Percentiles rank a stretch among this genome's conserved stretches.
phyloP scores from a whole-genome alignment of 2,888 invertebrate genomes.

The Xylophagus ater region DNA sequence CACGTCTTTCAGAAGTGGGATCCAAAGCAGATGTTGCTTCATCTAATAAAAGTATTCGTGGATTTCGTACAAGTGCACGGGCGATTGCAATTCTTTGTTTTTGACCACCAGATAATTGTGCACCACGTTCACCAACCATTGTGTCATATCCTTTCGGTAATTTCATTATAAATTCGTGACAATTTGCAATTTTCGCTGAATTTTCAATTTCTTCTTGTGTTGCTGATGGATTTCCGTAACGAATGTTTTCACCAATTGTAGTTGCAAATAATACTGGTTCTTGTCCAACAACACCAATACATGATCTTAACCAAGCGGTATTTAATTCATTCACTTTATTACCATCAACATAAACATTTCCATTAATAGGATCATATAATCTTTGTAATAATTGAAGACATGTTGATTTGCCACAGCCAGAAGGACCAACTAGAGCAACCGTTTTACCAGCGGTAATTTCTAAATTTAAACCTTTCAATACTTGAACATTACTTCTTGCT shows the following conservation, averaged over 20 bases:
- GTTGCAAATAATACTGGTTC: conserved; percentile 77
- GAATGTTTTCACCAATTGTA: conserved; percentile 52
- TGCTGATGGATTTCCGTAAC: conserved; percentile 61
- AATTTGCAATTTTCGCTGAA: conserved; percentile 60
- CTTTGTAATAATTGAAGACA: conserved; percentile 63
- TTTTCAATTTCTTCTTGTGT: conserved; percentile 54
- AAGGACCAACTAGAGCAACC: conserved; percentile 60
- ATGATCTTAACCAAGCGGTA: conserved; percentile 57
- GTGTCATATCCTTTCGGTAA: conserved; percentile 67
- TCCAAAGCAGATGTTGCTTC: conserved; percentile 79
- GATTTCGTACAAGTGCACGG: conserved; percentile 61
- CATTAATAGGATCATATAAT: conserved; percentile 54
- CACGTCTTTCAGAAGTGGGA: conserved; percentile 63
- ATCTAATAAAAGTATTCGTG: conserved; percentile 61
- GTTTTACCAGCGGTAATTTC: conserved; percentile 53
- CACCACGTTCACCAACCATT: conserved; percentile 63
- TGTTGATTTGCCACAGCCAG: conserved; percentile 76
- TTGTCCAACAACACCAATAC: conserved; percentile 77
- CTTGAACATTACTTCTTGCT: conserved; percentile 56
- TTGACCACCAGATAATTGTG: conserved; percentile 71
- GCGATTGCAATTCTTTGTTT: conserved; percentile 77
- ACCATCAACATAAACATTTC: conserved; percentile 46
- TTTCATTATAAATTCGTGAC: conserved; percentile 61
- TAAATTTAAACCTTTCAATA: conserved; percentile 55
- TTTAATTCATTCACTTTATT: conserved; percentile 55